Evolutionary conservation across 2,888 invertebrate genomes (phyloP), one percentile per base, ranked within the genome.

Genomic region (Aporophyla nigra): DNA sequence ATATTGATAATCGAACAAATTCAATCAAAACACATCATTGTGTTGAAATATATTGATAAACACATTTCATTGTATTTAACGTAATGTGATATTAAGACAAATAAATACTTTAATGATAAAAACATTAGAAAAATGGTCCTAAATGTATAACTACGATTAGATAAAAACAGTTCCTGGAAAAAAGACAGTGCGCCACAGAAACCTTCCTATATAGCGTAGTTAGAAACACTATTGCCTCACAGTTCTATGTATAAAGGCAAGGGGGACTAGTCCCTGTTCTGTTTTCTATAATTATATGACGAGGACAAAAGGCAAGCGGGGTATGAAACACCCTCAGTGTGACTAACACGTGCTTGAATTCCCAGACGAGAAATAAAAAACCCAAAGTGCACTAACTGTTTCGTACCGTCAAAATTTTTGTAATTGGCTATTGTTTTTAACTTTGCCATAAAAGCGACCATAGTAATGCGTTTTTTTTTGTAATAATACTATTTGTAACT

Each of bases 201-300:
- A 12, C 24, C 14, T 77, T 33, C 24, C 61, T 40, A n/a, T 67
- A n/a, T 65, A 10, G 71, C 46, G 14, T 56, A 61, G 33, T 5
- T 62, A 68, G 27, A 69, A 19, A 59, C 43, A 53, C 46, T 40
- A n/a, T 43, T 27, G 24, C 27, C 40, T 16, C 51, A 58, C 56
- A 53, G 53, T 53, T 67, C 24, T n/a, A 21, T n/a, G n/a, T n/a
- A 21, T 16, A 19, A 53, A 58, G 21, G 46, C 24, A 40, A 63
- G 24, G 27, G 33, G 65, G 62, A 46, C 53, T 40, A n/a, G 46
- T 7, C 58, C 59, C 78, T 83, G 72, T 71, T 84, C 71, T 68
- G 67, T 78, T 79, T 70, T 62, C 21, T 62, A 66, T 56, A 74
- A 81, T 85, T 70, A 81, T 58, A 80, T 46, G 53, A 66, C 24